A percentile compares a stretch with the other conserved stretches of the same genome.
phyloP scores from a whole-genome alignment of 2,888 invertebrate genomes.

The Melanargia galathea region DNA sequence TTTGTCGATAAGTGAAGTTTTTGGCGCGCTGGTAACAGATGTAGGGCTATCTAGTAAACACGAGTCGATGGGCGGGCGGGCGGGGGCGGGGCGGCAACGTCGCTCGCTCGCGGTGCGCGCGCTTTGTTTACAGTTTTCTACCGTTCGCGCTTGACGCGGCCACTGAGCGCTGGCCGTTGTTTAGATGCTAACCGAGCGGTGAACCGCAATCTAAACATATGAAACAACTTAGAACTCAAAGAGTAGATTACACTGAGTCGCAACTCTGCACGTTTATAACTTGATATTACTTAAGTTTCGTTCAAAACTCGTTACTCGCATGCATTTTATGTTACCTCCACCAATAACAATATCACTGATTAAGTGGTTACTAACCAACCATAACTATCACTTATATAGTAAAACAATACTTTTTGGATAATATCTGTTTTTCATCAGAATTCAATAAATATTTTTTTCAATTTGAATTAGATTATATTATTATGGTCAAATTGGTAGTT shows the following conservation, averaged over 20 bases:
- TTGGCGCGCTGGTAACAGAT: neutral
- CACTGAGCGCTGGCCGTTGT: conserved; percentile 18
- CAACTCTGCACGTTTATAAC: neutral
- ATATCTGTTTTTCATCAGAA: neutral
- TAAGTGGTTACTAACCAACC: too few species aligned
- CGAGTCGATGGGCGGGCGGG: conserved; percentile 47
- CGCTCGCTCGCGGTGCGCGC: conserved; percentile 53
- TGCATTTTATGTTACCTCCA: too few species aligned
- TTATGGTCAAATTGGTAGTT: too few species aligned
- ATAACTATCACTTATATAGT: neutral
- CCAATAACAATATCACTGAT: neutral
- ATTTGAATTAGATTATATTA: neutral
- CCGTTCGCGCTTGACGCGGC: conserved; percentile 16
- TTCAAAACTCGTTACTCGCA: too few species aligned
- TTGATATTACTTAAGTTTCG: neutral
- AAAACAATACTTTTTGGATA: neutral
- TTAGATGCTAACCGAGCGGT: conserved; percentile 10
- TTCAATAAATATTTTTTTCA: neutral
- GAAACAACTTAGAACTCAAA: neutral
- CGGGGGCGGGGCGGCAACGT: conserved; percentile 62
- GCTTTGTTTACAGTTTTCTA: conserved; percentile 64
- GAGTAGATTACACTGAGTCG: neutral
- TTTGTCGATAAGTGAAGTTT: neutral
- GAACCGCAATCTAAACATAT: conserved; percentile 11
- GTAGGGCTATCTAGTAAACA: conserved; percentile 43